Base-by-base conservation (phyloP, 2,888 invertebrate genomes). In the Odontothrips loti region DNA sequence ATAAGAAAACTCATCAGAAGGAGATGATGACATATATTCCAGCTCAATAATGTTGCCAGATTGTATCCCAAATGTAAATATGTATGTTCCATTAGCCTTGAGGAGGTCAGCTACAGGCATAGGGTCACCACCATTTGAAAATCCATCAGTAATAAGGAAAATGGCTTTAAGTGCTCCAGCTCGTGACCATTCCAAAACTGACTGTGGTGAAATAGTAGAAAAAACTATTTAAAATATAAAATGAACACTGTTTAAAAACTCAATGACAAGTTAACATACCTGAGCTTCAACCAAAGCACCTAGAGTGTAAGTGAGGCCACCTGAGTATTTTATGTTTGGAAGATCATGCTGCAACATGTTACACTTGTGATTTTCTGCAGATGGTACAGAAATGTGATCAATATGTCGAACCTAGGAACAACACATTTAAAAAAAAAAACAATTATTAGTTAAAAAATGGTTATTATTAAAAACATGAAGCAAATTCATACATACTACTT, bases 91-190 rank as follows among this genome's bases (percentile, higher is more conserved):
- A 47, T 85, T 83, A 20, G 88, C 85, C 51, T 89, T 87, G 8
- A 93, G 86, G 75, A 89, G 86, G 79, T 88, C 87, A 0, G 93
- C 92, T 2, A 90, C 88, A 0, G 91, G 90, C 12, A 90, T 87
- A 0, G 93, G 93, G 87, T 92, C 91, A 0, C 91, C 92, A 1
- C 92, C 92, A 85, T 92, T 93, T 10, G 92, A 92, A 85, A 91
- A 93, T 20, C 93, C 93, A 85, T 93, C 93, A 0, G 93, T 93
- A 83, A 93, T 90, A 6, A 93, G 87, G 84, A 93, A 92, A 15
- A 93, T 88, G 0, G 91, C 90, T 85, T 92, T 92, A 83, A 88
- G 89, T 4, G 90, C 88, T 34, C 87, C 86, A 47, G 87, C 85
- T 27, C 91, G 87, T 80, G 86, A 84, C 88, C 86, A 11, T 79